Percentiles rank a stretch among this genome's conserved stretches.
These are phyloP conservation scores for Papilio helenus DNA, from an alignment of 1,140 invertebrate species.

Conservation along the genomic window DNA sequence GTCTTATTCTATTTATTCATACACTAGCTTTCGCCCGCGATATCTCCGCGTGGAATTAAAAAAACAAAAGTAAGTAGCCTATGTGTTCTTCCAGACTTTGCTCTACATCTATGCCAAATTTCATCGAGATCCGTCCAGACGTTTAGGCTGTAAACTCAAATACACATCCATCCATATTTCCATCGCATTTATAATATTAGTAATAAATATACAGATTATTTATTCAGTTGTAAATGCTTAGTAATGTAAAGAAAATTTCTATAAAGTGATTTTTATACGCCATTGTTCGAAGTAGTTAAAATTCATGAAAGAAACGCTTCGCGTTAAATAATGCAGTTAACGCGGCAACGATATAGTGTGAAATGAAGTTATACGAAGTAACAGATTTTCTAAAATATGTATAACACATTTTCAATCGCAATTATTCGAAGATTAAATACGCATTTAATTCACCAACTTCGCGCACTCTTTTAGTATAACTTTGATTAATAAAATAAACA, in stretches of 20 bases:
- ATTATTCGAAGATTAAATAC: no score
- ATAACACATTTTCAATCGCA: neutral
- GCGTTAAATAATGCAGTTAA: slow-evolving; percentile 38
- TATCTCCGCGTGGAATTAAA: no score
- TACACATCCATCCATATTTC: no score
- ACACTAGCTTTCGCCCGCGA: no score
- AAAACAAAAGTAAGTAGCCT: no score
- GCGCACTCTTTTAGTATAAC: neutral
- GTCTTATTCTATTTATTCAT: no score
- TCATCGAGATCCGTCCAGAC: no score
- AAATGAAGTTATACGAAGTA: slow-evolving; percentile 18
- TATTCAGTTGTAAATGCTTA: neutral
- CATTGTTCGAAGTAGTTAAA: slow-evolving; percentile 24
- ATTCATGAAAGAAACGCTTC: slow-evolving; percentile 37
- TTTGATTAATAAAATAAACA: neutral
- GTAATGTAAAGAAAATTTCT: neutral
- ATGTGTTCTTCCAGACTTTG: no score
- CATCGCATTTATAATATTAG: neutral
- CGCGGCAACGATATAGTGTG: neutral
- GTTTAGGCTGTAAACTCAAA: no score
- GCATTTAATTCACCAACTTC: no score
- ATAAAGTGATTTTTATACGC: neutral
- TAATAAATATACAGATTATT: neutral
- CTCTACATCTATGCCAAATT: no score
- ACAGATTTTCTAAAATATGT: neutral